phyloP scores from a whole-genome alignment of 2,888 invertebrate species.

The Lithosia quadra region DNA sequence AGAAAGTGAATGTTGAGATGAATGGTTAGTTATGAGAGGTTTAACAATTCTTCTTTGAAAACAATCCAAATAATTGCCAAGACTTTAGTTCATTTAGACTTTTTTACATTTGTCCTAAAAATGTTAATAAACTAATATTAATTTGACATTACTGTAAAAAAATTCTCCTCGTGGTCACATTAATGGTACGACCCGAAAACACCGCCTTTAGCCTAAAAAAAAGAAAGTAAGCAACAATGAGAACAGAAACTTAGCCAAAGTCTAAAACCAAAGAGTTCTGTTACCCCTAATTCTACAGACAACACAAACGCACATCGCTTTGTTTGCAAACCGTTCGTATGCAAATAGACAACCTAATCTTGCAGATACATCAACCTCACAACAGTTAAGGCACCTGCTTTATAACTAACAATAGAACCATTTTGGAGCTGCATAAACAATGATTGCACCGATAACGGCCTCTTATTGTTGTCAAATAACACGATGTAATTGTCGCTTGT shows the following conservation, averaged over 20 bases:
- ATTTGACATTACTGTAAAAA: too few species aligned
- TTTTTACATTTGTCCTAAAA: too few species aligned
- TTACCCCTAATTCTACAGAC: not conserved
- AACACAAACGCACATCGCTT: not conserved
- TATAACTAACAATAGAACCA: constrained; percentile 30
- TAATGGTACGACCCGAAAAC: not conserved
- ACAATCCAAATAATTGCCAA: too few species aligned
- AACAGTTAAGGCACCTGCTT: constrained; percentile 35
- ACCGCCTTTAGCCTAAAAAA: not conserved
- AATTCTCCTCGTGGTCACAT: not conserved
- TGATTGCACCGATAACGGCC: not conserved
- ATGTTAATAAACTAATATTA: too few species aligned
- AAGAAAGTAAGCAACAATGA: not conserved
- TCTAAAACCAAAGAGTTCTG: not conserved
- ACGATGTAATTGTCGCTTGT: not conserved
- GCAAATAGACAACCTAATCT: constrained; percentile 21
- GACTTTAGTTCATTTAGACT: too few species aligned
- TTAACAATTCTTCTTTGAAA: too few species aligned
- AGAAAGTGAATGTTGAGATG: too few species aligned
- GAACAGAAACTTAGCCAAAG: not conserved
- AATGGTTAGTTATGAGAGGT: too few species aligned
- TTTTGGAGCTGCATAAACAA: constrained; percentile 22
- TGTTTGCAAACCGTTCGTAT: constrained; percentile 16
- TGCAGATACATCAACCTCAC: constrained; percentile 22
- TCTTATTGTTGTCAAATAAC: not conserved